Conservation (phyloP, 92 coral and sea anemone species). For the Micromussa lordhowensis region DNA sequence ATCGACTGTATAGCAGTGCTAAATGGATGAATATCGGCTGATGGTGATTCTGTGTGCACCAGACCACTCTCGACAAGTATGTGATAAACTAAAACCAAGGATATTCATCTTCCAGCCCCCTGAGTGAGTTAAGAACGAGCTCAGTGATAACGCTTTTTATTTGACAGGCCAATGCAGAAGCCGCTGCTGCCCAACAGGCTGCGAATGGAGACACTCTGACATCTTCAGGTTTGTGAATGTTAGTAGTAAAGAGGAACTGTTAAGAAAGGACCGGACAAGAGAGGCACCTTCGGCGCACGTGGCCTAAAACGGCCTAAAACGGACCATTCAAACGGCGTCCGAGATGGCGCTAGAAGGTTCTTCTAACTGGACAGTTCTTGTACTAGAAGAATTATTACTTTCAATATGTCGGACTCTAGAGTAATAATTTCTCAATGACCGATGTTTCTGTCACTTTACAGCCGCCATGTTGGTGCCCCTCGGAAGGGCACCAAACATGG, state of each 20-base stretch:
- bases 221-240: constrained; percentile 30
- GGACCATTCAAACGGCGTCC: neutral
- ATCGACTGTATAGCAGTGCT: too few species aligned
- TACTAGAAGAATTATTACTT: too few species aligned
- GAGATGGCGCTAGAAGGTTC: neutral
- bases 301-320: neutral
- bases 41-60: too few species aligned
- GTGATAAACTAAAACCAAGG: neutral
- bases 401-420: too few species aligned
- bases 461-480: too few species aligned
- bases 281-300: neutral
- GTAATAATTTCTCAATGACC: too few species aligned
- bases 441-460: too few species aligned
- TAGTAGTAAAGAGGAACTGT: neutral
- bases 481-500: too few species aligned
- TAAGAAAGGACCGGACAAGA: neutral
- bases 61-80: too few species aligned
- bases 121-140: neutral
- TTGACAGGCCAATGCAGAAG: constrained; percentile 45
- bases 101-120: neutral
- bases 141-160: too few species aligned
- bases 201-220: constrained; percentile 34
- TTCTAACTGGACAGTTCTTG: too few species aligned
- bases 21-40: too few species aligned
- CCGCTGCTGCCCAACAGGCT: constrained; percentile 31